phyloP scores from a whole-genome alignment of 64 coral and sea anemone genomes.

The Orbicella faveolata region DNA sequence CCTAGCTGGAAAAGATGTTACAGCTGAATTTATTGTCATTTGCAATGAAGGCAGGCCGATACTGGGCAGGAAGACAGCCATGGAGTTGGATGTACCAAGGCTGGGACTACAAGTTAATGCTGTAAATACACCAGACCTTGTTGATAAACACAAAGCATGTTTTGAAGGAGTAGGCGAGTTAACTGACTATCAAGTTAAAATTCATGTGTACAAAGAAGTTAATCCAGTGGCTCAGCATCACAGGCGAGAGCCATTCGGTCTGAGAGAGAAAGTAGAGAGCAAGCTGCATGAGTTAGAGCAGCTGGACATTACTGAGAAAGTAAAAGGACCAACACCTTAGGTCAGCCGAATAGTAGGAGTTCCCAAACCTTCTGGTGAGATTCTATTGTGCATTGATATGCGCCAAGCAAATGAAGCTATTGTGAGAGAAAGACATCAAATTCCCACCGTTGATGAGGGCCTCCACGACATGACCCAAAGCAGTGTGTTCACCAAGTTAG shows the following conservation, averaged over 20 bases:
- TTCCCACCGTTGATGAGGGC: constrained; percentile 48
- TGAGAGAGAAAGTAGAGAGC: too few relatives aligned
- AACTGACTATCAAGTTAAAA: too few relatives aligned
- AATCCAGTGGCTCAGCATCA: too few relatives aligned
- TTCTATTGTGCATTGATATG: constrained; percentile 54
- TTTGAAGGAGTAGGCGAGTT: too few relatives aligned
- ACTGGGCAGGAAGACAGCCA: not conserved
- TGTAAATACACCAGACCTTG: not conserved
- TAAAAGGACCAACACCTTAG: constrained; percentile 32
- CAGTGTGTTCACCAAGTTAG: constrained; percentile 32
- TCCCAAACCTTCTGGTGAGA: constrained; percentile 23
- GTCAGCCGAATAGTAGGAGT: constrained; percentile 49
- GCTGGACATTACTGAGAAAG: not conserved
- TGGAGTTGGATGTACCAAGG: too few relatives aligned
- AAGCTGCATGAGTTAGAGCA: too few relatives aligned
- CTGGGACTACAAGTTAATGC: constrained; percentile 1
- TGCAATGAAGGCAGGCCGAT: constrained; percentile 31
- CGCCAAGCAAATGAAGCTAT: constrained; percentile 42
- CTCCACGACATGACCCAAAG: constrained; percentile 32
- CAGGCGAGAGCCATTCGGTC: too few relatives aligned
- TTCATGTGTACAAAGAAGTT: too few relatives aligned
- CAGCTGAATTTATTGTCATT: constrained; percentile 44
- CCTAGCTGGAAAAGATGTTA: constrained; percentile 1
- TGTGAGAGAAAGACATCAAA: constrained; percentile 43
- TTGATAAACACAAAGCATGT: too few relatives aligned